Evolutionary conservation across 2,797 vertebrate genomes (phyloP), one percentile per base, ranked within the genome.

Genomic region (Tangara arthus): DNA sequence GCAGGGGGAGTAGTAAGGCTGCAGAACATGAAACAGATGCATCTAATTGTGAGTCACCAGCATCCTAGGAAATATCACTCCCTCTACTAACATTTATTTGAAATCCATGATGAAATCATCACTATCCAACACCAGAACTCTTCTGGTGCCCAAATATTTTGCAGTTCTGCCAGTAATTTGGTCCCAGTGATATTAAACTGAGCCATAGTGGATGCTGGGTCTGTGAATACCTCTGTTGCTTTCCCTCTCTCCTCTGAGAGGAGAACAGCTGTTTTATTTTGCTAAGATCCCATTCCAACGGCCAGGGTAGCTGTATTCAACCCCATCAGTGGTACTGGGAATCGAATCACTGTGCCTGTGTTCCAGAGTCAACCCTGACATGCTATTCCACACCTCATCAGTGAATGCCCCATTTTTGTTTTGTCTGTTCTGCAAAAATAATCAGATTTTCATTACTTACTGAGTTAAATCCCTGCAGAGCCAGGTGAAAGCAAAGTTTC

Each of bases 401-500:
- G 85, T 69, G 55, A 96, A 96, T 72, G 77, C 87, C 89, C 87
- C 41, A 6, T 50, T 96, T 86, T 81, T 86, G 55, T 72, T 88
- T 56, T 44, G 52, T 71, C 87, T 46, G 30, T 69, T 93, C 96
- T 97, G 96, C 59, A 97, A 91, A 96, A 96, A 90, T 37, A 53
- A 95, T 96, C 95, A 96, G 52, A 60, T 84, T 90, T 92, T 96
- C 94, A 79, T 86, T 84, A 85, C 91, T 66, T 89, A 90, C 79
- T 1, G 5, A 93, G 85, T 89, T 87, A 91, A 91, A 95, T 94
- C 87, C 89, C 82, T 22, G 18, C 23, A 87, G 93, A 93, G 24
- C 42, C 27, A 91, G 77, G 91, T 76, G 82, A 91, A 93, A 88
- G 87, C 56, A 35, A 88, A 95, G 66, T 93, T 96, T 96, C 90